Base-by-base conservation (phyloP, 2,797 vertebrate genomes). In the Okamejei kenojei region DNA sequence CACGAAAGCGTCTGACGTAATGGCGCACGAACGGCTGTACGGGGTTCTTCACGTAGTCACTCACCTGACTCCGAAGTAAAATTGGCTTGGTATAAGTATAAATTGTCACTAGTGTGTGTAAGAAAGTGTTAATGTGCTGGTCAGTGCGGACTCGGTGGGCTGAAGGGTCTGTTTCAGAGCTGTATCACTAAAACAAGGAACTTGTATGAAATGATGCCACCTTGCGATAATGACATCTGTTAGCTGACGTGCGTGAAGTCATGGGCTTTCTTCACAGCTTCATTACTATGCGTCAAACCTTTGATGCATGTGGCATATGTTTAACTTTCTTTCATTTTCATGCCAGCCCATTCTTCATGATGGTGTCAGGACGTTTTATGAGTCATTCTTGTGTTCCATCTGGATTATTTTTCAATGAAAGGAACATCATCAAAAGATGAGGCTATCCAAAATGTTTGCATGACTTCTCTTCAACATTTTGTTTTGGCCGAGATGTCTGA, bases 231-330 rank as follows among this genome's bases (percentile, higher is more conserved):
- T 76, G 90, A 74, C 90, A 54, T 92, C 73, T 92, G 90, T 92
- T 71, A 76, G 73, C 90, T 74, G 38, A n/a, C 54, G 26, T 92
- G 45, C 19, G 17, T 76, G 90, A 92, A 76, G 90, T 76, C 90
- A 92, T 92, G 71, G 3, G 73, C 90, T 92, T 92, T 58, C 90
- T 74, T 74, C 54, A 54, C 38, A 58, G 45, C 54, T 92, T 92
- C 71, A 92, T 92, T 92, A 76, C 68, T 74, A 58, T 74, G 90
- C 58, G 90, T 92, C 90, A 92, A 74, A 26, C 45, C 71, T 92
- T 92, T 92, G 90, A 92, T 92, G 38, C 71, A 76, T 92, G 90
- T 54, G 90, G 90, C 71, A 92, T 76, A 17, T 54, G 90, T 92
- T 92, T 74, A 92, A 76, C 45, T 92, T 45, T 58, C 71, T 76